Evolutionary conservation across 2,888 invertebrate genomes (phyloP).

Genomic region (Andrena minutula): DNA sequence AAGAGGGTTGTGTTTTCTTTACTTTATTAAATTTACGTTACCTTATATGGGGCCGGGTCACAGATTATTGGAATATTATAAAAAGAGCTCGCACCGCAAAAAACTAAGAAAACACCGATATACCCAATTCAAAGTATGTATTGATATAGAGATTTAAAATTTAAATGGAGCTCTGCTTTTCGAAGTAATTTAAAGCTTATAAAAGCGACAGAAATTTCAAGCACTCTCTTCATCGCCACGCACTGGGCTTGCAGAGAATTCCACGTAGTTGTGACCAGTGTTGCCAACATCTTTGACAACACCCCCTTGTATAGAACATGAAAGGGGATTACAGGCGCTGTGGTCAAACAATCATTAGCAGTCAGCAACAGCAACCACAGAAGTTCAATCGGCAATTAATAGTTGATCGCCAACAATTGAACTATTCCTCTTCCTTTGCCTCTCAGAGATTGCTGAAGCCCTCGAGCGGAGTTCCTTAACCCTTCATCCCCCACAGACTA

Average conservation of each 20-base stretch:
- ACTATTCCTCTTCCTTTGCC: neutral
- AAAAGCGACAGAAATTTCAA: neutral
- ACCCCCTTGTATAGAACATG: neutral
- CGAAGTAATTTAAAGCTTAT: no score
- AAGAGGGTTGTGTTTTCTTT: no score
- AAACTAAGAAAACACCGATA: no score
- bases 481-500: neutral
- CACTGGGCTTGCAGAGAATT: neutral
- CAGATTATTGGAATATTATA: no score
- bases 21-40: no score
- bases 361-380: neutral
- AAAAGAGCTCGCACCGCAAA: no score
- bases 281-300: neutral
- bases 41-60: no score
- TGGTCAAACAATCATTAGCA: constrained; percentile 8
- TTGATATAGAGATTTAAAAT: no score
- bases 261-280: neutral
- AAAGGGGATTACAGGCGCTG: neutral
- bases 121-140: no score
- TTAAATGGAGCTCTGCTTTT: no score
- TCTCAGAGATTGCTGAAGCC: neutral
- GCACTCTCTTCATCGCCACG: neutral
- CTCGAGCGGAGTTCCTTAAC: neutral
- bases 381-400: constrained; percentile 6
- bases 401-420: constrained; percentile 1